A percentile compares a stretch with the other conserved stretches of the same genome.
These are phyloP conservation scores for Spilosoma lubricipeda DNA, from an alignment of 2,888 invertebrate genomes.

Conservation along the genomic window DNA sequence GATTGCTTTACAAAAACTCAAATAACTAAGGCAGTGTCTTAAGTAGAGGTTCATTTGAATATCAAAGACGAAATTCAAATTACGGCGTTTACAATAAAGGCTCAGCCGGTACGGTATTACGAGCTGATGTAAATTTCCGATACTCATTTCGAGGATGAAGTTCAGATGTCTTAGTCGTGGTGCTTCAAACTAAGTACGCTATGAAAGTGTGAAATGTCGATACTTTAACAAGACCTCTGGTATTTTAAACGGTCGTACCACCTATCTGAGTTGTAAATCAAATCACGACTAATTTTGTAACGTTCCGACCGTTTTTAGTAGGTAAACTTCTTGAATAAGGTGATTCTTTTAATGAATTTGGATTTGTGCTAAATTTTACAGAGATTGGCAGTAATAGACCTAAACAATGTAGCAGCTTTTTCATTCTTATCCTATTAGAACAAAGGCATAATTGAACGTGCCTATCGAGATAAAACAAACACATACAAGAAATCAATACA, in stretches of 20 bases:
- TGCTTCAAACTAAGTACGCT: slow-evolving; percentile 61
- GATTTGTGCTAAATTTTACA: neutral
- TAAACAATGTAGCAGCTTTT: neutral
- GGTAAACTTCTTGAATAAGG: slow-evolving; percentile 3
- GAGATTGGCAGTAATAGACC: neutral
- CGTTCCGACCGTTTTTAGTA: slow-evolving; percentile 21
- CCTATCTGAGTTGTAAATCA: slow-evolving; percentile 42
- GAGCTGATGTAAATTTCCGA: slow-evolving; percentile 86
- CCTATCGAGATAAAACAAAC: neutral
- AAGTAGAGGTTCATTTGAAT: slow-evolving; percentile 86
- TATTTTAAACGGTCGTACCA: slow-evolving; percentile 44
- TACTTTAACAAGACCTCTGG: slow-evolving; percentile 48
- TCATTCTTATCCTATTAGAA: neutral
- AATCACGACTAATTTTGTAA: slow-evolving; percentile 40
- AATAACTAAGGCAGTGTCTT: slow-evolving; percentile 86
- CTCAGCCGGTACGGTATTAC: slow-evolving; percentile 83
- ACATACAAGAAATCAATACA: too few species aligned
- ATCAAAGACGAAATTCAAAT: slow-evolving; percentile 87
- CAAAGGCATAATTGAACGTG: neutral
- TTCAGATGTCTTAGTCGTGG: slow-evolving; percentile 78
- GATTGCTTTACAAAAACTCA: slow-evolving; percentile 87
- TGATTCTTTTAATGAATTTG: neutral
- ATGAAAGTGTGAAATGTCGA: slow-evolving; percentile 47
- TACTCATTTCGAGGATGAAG: slow-evolving; percentile 85
- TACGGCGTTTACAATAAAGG: slow-evolving; percentile 86